Percentiles rank a stretch among this genome's conserved stretches.
phyloP scores from a whole-genome alignment of 92 coral and sea anemone genomes.

The Phenganax subtilis region DNA sequence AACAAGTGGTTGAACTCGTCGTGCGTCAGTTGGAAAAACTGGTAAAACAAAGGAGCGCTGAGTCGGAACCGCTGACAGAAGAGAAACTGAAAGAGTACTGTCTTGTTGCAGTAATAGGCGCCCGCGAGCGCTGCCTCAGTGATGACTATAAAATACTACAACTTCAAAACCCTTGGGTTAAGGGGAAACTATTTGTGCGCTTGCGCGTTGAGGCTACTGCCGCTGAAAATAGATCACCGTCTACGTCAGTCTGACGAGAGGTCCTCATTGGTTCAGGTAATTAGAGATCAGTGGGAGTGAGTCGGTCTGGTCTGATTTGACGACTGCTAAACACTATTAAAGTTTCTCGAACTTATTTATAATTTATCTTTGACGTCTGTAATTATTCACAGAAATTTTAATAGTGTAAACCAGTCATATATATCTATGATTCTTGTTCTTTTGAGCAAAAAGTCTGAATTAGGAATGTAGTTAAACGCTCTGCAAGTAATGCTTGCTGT shows the following conservation, averaged over 20 bases:
- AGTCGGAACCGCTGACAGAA: constrained; percentile 48
- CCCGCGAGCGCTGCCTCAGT: constrained; percentile 78
- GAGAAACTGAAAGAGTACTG: constrained; percentile 65
- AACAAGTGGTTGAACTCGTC: constrained; percentile 79
- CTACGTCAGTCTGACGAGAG: constrained; percentile 17
- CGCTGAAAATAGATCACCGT: constrained; percentile 48
- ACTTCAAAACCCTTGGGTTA: constrained; percentile 91
- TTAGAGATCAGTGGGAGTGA: background rate
- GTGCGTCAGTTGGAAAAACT: constrained; percentile 74
- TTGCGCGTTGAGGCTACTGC: constrained; percentile 88
- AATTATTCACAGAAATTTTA: no score
- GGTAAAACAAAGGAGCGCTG: constrained; percentile 51
- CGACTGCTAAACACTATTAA: no score
- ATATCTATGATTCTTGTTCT: no score
- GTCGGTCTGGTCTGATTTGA: background rate
- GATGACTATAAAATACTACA: constrained; percentile 78
- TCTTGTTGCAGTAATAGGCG: constrained; percentile 84
- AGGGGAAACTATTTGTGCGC: constrained; percentile 80
- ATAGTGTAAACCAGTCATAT: no score
- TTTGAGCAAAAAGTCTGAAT: no score
- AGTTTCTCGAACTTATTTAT: no score
- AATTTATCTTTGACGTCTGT: no score
- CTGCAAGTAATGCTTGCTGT: background rate
- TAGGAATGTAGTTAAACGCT: background rate
- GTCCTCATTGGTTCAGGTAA: background rate